Percentiles rank a stretch among this genome's conserved stretches.
Evolutionary conservation across 2,797 vertebrate genomes (phyloP).

Genomic region (Alfaro cultratus): DNA sequence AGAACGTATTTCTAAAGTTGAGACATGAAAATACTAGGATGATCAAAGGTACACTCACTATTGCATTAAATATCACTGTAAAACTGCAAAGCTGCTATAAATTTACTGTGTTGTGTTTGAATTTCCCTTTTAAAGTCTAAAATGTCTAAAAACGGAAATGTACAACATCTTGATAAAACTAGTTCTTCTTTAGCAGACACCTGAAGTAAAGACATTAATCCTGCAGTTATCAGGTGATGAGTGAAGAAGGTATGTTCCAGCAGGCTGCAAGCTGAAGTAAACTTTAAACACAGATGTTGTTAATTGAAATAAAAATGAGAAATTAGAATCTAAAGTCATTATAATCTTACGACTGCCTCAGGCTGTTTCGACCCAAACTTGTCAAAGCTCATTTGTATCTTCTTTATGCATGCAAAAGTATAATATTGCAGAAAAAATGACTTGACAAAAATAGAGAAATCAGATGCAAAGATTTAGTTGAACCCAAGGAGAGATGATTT

Average conservation of each 20-base stretch:
- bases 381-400: slow-evolving; percentile 27
- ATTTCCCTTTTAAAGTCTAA: background rate
- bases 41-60: background rate
- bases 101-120: background rate
- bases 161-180: background rate
- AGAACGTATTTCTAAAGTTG: background rate
- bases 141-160: background rate
- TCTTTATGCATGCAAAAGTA: slow-evolving; percentile 15
- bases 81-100: background rate
- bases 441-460: background rate
- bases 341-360: slow-evolving; percentile 26
- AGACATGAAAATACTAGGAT: background rate
- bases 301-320: slow-evolving; percentile 22
- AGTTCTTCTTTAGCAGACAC: background rate
- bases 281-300: slow-evolving; percentile 13
- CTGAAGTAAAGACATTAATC: background rate
- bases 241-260: background rate
- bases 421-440: slow-evolving; percentile 15
- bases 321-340: slow-evolving; percentile 21
- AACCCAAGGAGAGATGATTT: background rate
- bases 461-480: background rate
- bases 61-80: background rate
- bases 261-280: background rate
- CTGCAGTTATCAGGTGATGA: background rate
- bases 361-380: slow-evolving; percentile 44